phyloP scores from a whole-genome alignment of 2,113 vertebrate genomes.

The Rana temporaria region DNA sequence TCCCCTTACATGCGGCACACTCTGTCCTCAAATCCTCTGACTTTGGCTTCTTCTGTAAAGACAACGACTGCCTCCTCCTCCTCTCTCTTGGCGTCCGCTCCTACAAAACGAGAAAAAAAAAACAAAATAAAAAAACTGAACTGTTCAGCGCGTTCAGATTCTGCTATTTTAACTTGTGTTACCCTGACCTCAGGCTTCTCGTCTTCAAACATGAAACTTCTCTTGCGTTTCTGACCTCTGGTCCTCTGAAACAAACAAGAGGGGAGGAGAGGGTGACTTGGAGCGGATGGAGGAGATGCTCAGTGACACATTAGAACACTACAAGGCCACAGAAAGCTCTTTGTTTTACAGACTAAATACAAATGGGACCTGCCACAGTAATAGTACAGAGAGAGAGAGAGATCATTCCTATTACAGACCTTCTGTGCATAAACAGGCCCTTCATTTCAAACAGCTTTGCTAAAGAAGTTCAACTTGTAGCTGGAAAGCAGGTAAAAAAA shows the following conservation, averaged over 20 bases:
- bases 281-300: conserved; percentile 7
- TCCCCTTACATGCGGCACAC: conserved; percentile 91
- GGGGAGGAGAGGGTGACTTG: conserved; percentile 57
- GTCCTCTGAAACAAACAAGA: conserved; percentile 85
- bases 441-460: not conserved
- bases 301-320: not conserved
- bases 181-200: conserved; percentile 90
- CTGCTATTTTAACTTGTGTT: conserved; percentile 21
- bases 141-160: not conserved
- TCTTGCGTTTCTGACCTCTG: conserved; percentile 92
- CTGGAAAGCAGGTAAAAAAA: too few species aligned
- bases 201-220: conserved; percentile 87
- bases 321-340: not conserved
- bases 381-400: too few species aligned
- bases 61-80: conserved; percentile 85
- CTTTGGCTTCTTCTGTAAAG: conserved; percentile 93
- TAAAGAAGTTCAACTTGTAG: not conserved
- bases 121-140: conserved; percentile 3
- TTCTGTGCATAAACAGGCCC: too few species aligned
- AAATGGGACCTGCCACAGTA: not conserved
- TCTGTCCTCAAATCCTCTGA: conserved; percentile 92
- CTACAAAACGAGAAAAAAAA: conserved; percentile 69
- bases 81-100: conserved; percentile 90
- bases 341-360: not conserved
- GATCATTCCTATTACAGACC: too few species aligned